These are phyloP conservation scores for Drymonia ruficornis DNA, from an alignment of 2,888 invertebrate species.

Conservation along the genomic window DNA sequence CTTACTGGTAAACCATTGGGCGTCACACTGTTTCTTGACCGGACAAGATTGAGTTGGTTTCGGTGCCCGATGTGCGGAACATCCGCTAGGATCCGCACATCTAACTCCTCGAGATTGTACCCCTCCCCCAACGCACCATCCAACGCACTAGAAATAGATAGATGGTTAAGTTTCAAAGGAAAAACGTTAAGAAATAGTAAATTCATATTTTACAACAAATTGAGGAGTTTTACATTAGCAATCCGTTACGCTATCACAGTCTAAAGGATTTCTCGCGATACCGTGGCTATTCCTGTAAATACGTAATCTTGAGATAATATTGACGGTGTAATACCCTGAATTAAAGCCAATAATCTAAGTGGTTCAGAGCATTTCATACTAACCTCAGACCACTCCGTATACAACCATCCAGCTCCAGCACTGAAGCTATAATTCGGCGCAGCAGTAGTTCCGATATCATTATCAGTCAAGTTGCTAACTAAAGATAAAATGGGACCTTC, in stretches of 20 bases:
- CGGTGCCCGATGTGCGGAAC: conserved; percentile 85
- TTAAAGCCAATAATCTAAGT: not conserved
- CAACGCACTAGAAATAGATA: conserved; percentile 85
- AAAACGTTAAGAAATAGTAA: too few species aligned
- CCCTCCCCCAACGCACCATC: conserved; percentile 90
- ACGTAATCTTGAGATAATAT: too few species aligned
- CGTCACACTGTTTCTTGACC: conserved; percentile 87
- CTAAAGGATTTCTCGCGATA: too few species aligned
- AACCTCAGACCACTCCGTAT: conserved; percentile 86
- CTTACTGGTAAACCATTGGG: conserved; percentile 93
- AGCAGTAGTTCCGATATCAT: conserved; percentile 55
- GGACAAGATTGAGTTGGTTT: conserved; percentile 88
- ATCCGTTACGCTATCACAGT: too few species aligned
- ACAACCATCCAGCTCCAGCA: conserved; percentile 82
- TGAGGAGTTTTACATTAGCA: too few species aligned
- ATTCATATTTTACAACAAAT: too few species aligned
- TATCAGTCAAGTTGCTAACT: conserved; percentile 61
- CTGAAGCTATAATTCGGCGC: conserved; percentile 65
- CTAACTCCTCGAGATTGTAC: conserved; percentile 89
- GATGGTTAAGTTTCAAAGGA: not conserved
- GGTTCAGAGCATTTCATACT: not conserved
- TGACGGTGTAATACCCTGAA: too few species aligned
- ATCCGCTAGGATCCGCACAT: conserved; percentile 88
- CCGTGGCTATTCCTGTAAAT: too few species aligned
- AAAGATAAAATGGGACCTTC: conserved; percentile 72